Base-by-base conservation (phyloP, 2,888 invertebrate species). In the Incurvaria masculella region DNA sequence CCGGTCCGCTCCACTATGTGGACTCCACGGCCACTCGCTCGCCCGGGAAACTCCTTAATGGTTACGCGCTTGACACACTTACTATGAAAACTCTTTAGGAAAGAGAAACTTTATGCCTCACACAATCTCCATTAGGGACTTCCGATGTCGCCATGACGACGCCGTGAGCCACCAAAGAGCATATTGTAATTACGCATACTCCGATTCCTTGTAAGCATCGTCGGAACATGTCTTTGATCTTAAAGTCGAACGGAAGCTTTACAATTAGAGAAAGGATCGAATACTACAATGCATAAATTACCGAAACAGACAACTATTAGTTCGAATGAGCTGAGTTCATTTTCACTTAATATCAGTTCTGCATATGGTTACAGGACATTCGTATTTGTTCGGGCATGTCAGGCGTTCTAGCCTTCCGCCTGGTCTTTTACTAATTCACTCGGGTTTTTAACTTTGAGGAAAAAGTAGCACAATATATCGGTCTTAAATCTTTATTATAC, bases 21-120 rank as follows among this genome's bases (percentile, higher is more conserved):
- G n/a, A n/a, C n/a, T n/a, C n/a, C 11, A 11, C 33, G 4, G 33
- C 33, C 33, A 3, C 33, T 14, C 33, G 14, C 33, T 33, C 14
- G 14, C 11, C 8, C 33, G 14, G 33, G 33, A 33, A 33, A 33
- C 11, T 33, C 33, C 33, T 33, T 33, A 33, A 33, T 33, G 33
- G 33, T 33, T 33, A 33, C 26, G 46, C 42, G 42, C 33, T 47
- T 47, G 47, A 50, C 50, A 45, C 46, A 44, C 41, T 44, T 47
- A 26, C 39, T 20, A 46, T 44, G 33, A 44, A 45, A 46, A 44
- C 42, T 42, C 3, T 33, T 33, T 49, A 44, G 46, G 39, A 47
- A 46, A 49, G 49, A 44, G 49, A 49, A 49, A 49, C 39, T 47
- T 50, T 33, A 44, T 21, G 40, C 14, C 14, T 33, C 11, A 33